phyloP scores from a whole-genome alignment of 2,113 vertebrate species.

The Pungitius pungitius region DNA sequence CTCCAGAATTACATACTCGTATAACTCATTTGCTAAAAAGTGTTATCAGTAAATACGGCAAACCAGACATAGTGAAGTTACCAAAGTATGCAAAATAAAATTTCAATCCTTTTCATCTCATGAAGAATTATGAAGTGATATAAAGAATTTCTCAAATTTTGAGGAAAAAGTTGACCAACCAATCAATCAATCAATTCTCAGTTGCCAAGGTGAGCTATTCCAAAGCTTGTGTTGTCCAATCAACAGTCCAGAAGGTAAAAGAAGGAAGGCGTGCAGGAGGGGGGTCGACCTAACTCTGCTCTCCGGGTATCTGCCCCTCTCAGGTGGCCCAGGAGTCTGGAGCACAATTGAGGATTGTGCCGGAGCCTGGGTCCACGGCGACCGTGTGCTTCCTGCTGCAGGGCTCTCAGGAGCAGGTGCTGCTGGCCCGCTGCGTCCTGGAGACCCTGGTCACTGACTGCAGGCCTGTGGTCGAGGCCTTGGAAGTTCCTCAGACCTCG shows the following conservation, averaged over 20 bases:
- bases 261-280: not conserved
- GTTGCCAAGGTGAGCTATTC: no score
- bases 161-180: not conserved
- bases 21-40: no score
- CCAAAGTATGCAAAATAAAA: no score
- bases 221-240: no score
- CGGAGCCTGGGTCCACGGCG: conserved; percentile 35
- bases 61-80: no score
- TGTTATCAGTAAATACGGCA: no score
- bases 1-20: no score
- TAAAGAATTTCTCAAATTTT: not conserved
- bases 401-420: conserved; percentile 85
- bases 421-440: conserved; percentile 83
- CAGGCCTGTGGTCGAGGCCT: conserved; percentile 75
- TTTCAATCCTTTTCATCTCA: not conserved
- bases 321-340: conserved; percentile 86
- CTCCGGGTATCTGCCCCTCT: not conserved
- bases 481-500: conserved; percentile 84
- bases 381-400: conserved; percentile 80
- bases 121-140: not conserved
- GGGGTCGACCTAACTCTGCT: not conserved
- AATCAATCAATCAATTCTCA: not conserved
- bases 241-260: no score
- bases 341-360: conserved; percentile 76
- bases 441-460: conserved; percentile 82